Conservation (phyloP, 35 echinoderm and acorn worm species). For the Strongylocentrotus purpuratus region DNA sequence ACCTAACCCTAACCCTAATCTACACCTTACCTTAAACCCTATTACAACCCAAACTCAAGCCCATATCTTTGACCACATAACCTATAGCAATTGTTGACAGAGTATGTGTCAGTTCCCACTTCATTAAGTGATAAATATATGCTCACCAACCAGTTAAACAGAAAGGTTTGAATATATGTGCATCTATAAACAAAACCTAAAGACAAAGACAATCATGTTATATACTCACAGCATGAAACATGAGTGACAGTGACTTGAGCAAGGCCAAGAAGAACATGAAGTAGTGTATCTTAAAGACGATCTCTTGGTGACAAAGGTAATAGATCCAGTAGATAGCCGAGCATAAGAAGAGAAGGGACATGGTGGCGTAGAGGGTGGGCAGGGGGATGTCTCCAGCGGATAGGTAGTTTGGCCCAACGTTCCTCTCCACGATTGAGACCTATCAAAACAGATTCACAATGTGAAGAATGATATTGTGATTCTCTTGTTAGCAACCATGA, state of each 20-base stretch:
- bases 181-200: too few relatives aligned
- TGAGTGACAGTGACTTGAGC: slow-evolving; percentile 76
- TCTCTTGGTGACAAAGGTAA: slow-evolving; percentile 71
- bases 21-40: too few relatives aligned
- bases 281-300: slow-evolving; percentile 97
- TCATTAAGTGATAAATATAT: too few relatives aligned
- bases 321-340: slow-evolving; percentile 80
- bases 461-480: background rate
- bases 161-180: too few relatives aligned
- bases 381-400: slow-evolving; percentile 87
- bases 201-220: too few relatives aligned
- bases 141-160: too few relatives aligned
- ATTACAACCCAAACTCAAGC: too few relatives aligned
- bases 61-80: too few relatives aligned
- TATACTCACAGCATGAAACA: slow-evolving; percentile 94
- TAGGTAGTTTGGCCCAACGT: slow-evolving; percentile 75
- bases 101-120: too few relatives aligned
- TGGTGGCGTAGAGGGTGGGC: slow-evolving; percentile 65
- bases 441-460: background rate
- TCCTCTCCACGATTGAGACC: slow-evolving; percentile 82
- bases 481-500: too few relatives aligned
- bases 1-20: too few relatives aligned
- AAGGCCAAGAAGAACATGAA: slow-evolving; percentile 80
- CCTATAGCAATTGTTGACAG: too few relatives aligned
- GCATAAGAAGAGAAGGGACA: slow-evolving; percentile 81